Percentiles rank a stretch among this genome's conserved stretches.
Evolutionary conservation across 2,113 vertebrate genomes (phyloP).

Genomic region (Chamaea fasciata): DNA sequence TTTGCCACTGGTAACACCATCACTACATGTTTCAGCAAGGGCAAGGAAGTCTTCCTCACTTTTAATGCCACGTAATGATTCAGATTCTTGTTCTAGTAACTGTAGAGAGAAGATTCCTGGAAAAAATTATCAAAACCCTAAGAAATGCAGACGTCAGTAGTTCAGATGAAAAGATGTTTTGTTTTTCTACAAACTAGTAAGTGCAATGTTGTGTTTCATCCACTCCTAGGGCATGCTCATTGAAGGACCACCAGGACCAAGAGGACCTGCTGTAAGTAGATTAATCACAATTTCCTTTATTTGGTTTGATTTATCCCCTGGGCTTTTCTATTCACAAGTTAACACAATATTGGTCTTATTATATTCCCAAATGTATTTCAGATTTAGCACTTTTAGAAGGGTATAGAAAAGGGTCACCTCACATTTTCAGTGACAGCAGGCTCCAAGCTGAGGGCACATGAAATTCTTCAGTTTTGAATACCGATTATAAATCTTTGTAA

Average conservation of each 20-base stretch:
- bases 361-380: not conserved
- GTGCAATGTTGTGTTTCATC: not conserved
- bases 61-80: not conserved
- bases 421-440: not conserved
- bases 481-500: not conserved
- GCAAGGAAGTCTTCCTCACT: not conserved
- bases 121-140: not conserved
- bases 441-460: not conserved
- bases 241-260: conserved; percentile 89
- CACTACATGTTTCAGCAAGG: not conserved
- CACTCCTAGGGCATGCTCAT: conserved; percentile 88
- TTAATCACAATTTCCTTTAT: not conserved
- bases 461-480: not conserved
- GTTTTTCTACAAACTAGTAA: not conserved
- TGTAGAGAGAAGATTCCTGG: not conserved
- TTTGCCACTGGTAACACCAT: not conserved
- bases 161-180: not conserved
- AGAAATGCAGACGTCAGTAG: not conserved
- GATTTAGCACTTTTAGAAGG: not conserved
- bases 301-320: not conserved
- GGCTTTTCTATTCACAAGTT: not conserved
- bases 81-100: not conserved
- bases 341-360: not conserved
- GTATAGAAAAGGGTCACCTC: not conserved
- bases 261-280: conserved; percentile 86